Evolutionary conservation across 2,797 vertebrate species (phyloP).

Genomic region (Chelon labrosus): DNA sequence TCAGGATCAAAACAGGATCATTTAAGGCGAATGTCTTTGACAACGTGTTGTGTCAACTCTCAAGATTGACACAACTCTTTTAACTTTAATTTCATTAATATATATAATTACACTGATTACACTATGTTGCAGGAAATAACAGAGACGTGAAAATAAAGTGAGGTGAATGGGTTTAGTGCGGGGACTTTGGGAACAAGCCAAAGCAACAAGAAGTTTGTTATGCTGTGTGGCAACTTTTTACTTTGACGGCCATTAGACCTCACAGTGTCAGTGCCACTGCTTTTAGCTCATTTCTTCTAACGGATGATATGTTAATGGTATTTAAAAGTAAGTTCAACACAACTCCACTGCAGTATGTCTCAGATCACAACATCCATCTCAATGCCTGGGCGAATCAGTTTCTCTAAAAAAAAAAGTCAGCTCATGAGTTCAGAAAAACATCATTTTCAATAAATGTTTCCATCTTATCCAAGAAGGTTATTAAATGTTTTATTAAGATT

Average conservation of each 20-base stretch:
- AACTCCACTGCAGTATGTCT: not conserved
- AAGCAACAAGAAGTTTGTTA: not conserved
- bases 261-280: too few relatives aligned
- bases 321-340: not conserved
- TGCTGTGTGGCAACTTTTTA: too few relatives aligned
- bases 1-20: not conserved
- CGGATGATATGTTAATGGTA: too few relatives aligned
- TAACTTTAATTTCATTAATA: not conserved
- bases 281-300: too few relatives aligned
- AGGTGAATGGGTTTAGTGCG: too few relatives aligned
- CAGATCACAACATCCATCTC: not conserved
- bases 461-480: too few relatives aligned
- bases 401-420: not conserved
- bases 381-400: not conserved
- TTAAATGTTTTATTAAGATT: too few relatives aligned
- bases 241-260: too few relatives aligned
- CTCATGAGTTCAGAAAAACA: too few relatives aligned
- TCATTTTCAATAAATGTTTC: too few relatives aligned
- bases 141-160: too few relatives aligned
- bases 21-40: not conserved
- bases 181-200: not conserved
- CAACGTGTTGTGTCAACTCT: not conserved
- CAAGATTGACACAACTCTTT: not conserved
- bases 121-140: too few relatives aligned
- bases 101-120: not conserved